These are phyloP conservation scores for Andrena minutula DNA, from an alignment of 2,888 invertebrate genomes.

Conservation along the genomic window DNA sequence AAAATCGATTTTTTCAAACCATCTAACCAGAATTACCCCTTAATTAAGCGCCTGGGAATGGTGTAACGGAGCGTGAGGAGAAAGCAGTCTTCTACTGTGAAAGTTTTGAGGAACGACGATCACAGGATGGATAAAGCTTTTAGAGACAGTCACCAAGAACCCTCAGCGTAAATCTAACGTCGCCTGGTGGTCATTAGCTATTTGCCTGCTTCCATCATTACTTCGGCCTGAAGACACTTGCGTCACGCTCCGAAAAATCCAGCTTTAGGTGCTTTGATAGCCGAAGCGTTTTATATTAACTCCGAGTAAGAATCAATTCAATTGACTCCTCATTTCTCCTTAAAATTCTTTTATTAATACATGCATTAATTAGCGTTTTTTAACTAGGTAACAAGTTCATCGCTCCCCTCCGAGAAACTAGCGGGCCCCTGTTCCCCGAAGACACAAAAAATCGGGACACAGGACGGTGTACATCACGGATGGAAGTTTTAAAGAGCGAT, in stretches of 20 bases:
- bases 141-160: conserved; percentile 31
- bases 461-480: conserved; percentile 27
- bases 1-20: too few species aligned
- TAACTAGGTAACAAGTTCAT: conserved; percentile 26
- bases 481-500: conserved; percentile 55
- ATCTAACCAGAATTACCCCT: not conserved
- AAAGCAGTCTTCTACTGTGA: conserved; percentile 59
- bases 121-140: conserved; percentile 57
- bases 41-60: conserved; percentile 45
- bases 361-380: not conserved
- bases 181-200: conserved; percentile 31
- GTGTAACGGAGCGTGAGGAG: conserved; percentile 57
- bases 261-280: not conserved
- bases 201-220: conserved; percentile 23
- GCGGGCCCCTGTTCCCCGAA: not conserved
- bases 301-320: too few species aligned
- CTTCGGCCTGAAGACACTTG: not conserved
- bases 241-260: not conserved
- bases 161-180: conserved; percentile 25
- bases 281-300: too few species aligned
- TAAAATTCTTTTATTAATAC: too few species aligned
- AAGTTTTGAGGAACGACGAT: conserved; percentile 67
- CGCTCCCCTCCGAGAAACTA: conserved; percentile 6
- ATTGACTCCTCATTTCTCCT: too few species aligned
- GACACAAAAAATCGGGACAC: not conserved